phyloP scores from a whole-genome alignment of 35 echinoderm and acorn worm genomes.

The Acanthaster planci region DNA sequence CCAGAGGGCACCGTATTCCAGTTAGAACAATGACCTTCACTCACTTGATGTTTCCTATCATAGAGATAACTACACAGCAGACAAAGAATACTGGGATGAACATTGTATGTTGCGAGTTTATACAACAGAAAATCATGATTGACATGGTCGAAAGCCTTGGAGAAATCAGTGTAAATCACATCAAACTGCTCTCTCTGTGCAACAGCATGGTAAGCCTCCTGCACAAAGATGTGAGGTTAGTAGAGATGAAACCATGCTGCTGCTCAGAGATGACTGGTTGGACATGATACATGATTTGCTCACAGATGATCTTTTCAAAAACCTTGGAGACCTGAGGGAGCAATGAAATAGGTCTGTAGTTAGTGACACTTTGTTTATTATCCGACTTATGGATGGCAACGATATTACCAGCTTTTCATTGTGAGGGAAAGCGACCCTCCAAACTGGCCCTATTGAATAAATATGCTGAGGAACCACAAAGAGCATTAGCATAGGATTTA shows the following conservation, averaged over 20 bases:
- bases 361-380: too few species aligned
- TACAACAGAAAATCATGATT: background rate
- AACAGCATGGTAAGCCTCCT: background rate
- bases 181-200: background rate
- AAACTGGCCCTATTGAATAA: background rate
- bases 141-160: background rate
- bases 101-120: background rate
- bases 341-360: background rate
- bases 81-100: background rate
- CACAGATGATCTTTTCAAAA: background rate
- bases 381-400: background rate
- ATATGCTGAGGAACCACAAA: background rate
- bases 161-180: too few species aligned
- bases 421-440: background rate
- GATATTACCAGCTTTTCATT: background rate
- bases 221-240: background rate
- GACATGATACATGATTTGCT: background rate
- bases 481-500: constrained; percentile 4
- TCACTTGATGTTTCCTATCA: background rate
- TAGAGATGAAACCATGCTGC: background rate
- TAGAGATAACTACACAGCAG: background rate
- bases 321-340: background rate
- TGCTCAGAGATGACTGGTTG: too few species aligned
- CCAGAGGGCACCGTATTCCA: background rate
- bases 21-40: background rate